phyloP scores from a whole-genome alignment of 2,888 invertebrate species.

The Podotricha telesiphe region DNA sequence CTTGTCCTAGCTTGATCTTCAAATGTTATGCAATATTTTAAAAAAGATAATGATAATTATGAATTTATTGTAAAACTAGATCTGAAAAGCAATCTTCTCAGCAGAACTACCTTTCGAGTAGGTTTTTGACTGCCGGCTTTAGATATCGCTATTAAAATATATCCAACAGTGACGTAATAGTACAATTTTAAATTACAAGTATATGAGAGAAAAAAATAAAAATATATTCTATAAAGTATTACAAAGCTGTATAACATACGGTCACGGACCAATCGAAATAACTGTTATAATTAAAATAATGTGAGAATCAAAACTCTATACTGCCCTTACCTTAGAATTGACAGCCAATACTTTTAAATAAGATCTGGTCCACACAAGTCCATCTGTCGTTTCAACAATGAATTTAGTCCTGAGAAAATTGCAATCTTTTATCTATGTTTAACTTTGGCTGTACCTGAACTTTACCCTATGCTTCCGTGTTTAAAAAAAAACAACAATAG shows the following conservation, averaged over 20 bases:
- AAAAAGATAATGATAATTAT: no score
- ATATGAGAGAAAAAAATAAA: no score
- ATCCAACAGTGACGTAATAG: no score
- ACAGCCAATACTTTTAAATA: conserved; percentile 13
- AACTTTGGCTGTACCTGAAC: conserved; percentile 22
- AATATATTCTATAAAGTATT: no score
- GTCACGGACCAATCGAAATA: not conserved
- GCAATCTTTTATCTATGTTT: conserved; percentile 24
- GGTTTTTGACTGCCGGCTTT: no score
- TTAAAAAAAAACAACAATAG: conserved; percentile 59
- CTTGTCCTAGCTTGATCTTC: not conserved
- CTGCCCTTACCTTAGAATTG: not conserved
- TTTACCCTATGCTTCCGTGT: conserved; percentile 54
- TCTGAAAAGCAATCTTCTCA: no score
- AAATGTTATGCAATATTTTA: no score
- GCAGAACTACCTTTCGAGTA: no score
- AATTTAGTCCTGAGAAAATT: conserved; percentile 43
- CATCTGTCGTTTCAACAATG: conserved; percentile 39
- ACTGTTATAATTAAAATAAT: conserved; percentile 2
- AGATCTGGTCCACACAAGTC: conserved; percentile 35
- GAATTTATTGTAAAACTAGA: no score
- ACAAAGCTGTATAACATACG: not conserved
- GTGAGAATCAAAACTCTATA: not conserved
- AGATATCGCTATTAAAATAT: no score
- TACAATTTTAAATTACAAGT: no score